Base-by-base conservation (phyloP, 2,113 vertebrate genomes). In the Syngnathus scovelli region DNA sequence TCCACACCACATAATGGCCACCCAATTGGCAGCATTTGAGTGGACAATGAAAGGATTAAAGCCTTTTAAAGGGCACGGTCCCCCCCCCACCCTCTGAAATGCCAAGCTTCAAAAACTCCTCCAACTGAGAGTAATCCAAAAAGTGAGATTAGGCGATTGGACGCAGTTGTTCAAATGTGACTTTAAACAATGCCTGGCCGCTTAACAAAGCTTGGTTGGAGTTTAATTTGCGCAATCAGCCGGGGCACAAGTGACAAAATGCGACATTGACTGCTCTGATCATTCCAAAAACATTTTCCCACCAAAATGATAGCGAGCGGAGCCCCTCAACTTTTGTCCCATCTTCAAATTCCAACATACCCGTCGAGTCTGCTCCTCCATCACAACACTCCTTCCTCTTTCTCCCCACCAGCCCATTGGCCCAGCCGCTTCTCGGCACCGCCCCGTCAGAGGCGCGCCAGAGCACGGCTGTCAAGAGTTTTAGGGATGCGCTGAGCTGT, bases 401-500 rank as follows among this genome's bases (percentile, higher is more conserved):
- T 79, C 71, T 66, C 16, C 59, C 61, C 59, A 48, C 70, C 75
- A 51, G 37, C 69, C 68, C 67, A 46, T 15, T 16, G 44, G 12
- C 44, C 12, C 5, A 67, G 62, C 68, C 49, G 19, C 19, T 7
- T 19, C 75, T 71, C 5, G 36, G 6, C 39, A 6, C 19, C 18
- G 10, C 61, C 43, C 59, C 18, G 7, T 61, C 37, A 61, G 3
- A 19, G 43, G 11, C 46, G 83, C 81, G 85, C 74, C 78, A 76
- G 79, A 52, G 27, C 81, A 73, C 76, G 83, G 84, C 88, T 91
- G 90, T 91, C 91, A 92, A 16, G 87, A 86, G 84, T 86, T 89
- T 90, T 89, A 88, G 80, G 80, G 87, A 86, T 76, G 63, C 84
- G 73, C 81, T 83, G 83, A 91, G 85, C 90, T 92, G 90, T 92